Evolutionary conservation across 2,888 invertebrate species (phyloP).

Genomic region (Doris montereyensis): DNA sequence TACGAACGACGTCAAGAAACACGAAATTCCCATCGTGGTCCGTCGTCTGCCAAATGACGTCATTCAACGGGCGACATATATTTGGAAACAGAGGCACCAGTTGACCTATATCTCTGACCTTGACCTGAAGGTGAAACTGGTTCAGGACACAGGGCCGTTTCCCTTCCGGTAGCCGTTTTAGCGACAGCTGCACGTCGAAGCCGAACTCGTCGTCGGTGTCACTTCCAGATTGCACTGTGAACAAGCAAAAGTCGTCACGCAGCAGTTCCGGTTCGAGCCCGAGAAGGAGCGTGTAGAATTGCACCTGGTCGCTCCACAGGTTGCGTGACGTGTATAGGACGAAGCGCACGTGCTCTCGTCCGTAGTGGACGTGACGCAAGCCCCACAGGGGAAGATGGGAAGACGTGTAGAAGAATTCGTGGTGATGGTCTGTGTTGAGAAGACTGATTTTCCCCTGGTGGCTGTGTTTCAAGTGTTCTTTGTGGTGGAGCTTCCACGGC

Average conservation of each 20-base stretch:
- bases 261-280: slow-evolving; percentile 59
- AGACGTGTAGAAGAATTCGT: slow-evolving; percentile 63
- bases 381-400: slow-evolving; percentile 65
- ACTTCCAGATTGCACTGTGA: slow-evolving; percentile 57
- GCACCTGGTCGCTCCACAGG: slow-evolving; percentile 63
- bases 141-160: slow-evolving; percentile 51
- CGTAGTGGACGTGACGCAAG: slow-evolving; percentile 65
- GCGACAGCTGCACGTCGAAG: slow-evolving; percentile 64
- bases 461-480: slow-evolving; percentile 59
- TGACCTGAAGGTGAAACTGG: slow-evolving; percentile 56
- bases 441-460: slow-evolving; percentile 54
- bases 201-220: slow-evolving; percentile 56
- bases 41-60: slow-evolving; percentile 63
- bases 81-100: slow-evolving; percentile 65
- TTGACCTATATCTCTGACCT: slow-evolving; percentile 60
- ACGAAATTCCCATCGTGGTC: slow-evolving; percentile 67
- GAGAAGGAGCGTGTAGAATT: slow-evolving; percentile 62
- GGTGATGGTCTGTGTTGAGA: slow-evolving; percentile 59
- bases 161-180: slow-evolving; percentile 57
- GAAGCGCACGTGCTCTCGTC: slow-evolving; percentile 64
- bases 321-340: slow-evolving; percentile 59
- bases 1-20: slow-evolving; percentile 49
- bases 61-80: slow-evolving; percentile 59
- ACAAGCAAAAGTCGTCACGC: slow-evolving; percentile 63
- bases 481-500: slow-evolving; percentile 67